A percentile compares a stretch with the other conserved stretches of the same genome.
Evolutionary conservation across 2,888 invertebrate species (phyloP).

Genomic region (Meteorus cinctellus): DNA sequence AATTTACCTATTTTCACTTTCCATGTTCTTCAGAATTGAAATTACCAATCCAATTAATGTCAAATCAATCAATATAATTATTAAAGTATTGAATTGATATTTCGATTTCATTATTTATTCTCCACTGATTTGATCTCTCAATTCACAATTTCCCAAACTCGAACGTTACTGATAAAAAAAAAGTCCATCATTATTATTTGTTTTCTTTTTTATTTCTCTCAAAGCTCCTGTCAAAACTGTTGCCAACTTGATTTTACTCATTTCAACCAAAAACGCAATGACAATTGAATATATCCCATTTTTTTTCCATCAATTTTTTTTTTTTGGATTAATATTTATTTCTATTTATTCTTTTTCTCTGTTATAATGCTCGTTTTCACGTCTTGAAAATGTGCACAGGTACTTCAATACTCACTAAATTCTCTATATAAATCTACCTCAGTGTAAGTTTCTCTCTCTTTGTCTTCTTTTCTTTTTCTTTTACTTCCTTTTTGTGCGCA

Average conservation of each 20-base stretch:
- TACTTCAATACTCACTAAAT: conserved; percentile 30
- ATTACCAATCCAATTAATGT: too few species aligned
- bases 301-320: conserved; percentile 1
- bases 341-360: too few species aligned
- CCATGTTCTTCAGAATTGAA: too few species aligned
- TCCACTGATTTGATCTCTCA: too few species aligned
- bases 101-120: too few species aligned
- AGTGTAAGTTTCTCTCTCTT: conserved; percentile 1
- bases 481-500: conserved; percentile 38
- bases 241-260: not conserved
- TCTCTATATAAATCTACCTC: not conserved
- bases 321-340: not conserved
- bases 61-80: too few species aligned
- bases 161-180: not conserved
- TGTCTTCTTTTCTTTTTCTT: conserved; percentile 9
- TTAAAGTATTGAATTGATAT: too few species aligned
- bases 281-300: not conserved
- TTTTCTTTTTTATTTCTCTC: not conserved
- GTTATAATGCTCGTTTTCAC: not conserved
- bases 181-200: not conserved
- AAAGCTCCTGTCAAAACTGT: not conserved
- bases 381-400: conserved; percentile 28
- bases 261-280: not conserved
- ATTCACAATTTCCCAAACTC: not conserved
- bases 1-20: too few species aligned